Evolutionary conservation across 1,140 invertebrate genomes (phyloP).

Genomic region (Heliconius eleuchia): DNA sequence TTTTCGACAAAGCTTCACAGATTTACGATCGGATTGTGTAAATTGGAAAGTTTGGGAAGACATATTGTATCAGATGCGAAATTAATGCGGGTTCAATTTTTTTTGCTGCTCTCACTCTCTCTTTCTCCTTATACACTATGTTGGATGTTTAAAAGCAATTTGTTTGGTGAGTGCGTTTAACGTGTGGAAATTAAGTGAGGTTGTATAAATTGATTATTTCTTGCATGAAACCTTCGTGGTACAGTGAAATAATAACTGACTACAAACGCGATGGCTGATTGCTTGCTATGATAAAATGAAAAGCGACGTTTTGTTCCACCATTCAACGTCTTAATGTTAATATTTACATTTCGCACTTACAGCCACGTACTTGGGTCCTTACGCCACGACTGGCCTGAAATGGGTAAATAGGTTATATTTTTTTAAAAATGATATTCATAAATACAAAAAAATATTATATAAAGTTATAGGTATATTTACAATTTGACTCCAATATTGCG

Average conservation of each 20-base stretch:
- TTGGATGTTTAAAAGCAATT: neutral
- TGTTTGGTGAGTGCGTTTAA: neutral
- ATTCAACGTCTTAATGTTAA: too few relatives aligned
- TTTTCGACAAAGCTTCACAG: slow-evolving; percentile 63
- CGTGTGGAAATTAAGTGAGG: neutral
- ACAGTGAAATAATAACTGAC: too few relatives aligned
- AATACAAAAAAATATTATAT: neutral
- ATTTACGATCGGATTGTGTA: slow-evolving; percentile 73
- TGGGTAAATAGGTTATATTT: too few relatives aligned
- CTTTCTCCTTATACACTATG: neutral
- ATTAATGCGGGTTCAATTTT: slow-evolving; percentile 51
- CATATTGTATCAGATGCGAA: slow-evolving; percentile 54
- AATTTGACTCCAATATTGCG: too few relatives aligned
- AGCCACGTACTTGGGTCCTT: too few relatives aligned
- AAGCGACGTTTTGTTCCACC: too few relatives aligned
- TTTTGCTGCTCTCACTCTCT: slow-evolving; percentile 17
- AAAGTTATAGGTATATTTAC: neutral
- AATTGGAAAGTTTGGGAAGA: slow-evolving; percentile 72
- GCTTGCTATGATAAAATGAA: too few relatives aligned
- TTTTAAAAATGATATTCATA: neutral
- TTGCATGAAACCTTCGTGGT: too few relatives aligned
- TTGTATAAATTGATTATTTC: too few relatives aligned
- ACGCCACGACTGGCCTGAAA: too few relatives aligned
- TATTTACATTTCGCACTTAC: too few relatives aligned
- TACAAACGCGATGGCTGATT: too few relatives aligned